Evolutionary conservation across 2,113 vertebrate genomes (phyloP).

Genomic region (Hydrochoerus hydrochaeris): DNA sequence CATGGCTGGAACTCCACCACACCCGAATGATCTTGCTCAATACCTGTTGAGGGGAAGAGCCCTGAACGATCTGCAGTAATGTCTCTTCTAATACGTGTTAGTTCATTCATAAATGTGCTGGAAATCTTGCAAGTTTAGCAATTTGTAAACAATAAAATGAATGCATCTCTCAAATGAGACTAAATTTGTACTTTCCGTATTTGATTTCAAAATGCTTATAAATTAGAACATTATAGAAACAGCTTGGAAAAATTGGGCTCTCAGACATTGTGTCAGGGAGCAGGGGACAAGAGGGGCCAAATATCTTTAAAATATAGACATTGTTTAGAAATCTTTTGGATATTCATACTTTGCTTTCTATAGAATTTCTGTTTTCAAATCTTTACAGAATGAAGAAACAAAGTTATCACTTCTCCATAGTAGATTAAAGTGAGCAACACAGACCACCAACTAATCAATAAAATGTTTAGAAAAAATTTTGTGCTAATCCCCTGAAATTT

Average conservation of each 20-base stretch:
- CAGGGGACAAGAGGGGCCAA: background rate
- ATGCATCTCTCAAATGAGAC: background rate
- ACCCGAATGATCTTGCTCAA: background rate
- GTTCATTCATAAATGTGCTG: background rate
- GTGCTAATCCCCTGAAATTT: slow-evolving; percentile 12
- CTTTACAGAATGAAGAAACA: slow-evolving; percentile 23
- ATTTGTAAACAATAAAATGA: slow-evolving; percentile 35
- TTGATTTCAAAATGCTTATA: slow-evolving; percentile 9
- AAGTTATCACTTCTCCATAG: slow-evolving; percentile 21
- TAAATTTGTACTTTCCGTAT: background rate
- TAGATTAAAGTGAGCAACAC: background rate
- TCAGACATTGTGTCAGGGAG: background rate
- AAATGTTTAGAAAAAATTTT: slow-evolving; percentile 51
- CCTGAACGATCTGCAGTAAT: background rate
- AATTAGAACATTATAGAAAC: slow-evolving; percentile 12
- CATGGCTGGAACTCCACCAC: background rate
- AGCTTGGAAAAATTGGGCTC: background rate
- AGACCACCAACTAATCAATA: slow-evolving; percentile 55
- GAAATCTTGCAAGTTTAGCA: background rate
- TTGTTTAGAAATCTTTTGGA: background rate
- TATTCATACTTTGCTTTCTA: slow-evolving; percentile 18
- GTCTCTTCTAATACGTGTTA: background rate
- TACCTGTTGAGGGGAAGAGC: slow-evolving; percentile 60
- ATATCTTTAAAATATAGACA: background rate
- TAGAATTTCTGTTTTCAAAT: slow-evolving; percentile 60